These are phyloP conservation scores for Chrysodeixis includens DNA, from an alignment of 2,888 invertebrate genomes.

Conservation along the genomic window DNA sequence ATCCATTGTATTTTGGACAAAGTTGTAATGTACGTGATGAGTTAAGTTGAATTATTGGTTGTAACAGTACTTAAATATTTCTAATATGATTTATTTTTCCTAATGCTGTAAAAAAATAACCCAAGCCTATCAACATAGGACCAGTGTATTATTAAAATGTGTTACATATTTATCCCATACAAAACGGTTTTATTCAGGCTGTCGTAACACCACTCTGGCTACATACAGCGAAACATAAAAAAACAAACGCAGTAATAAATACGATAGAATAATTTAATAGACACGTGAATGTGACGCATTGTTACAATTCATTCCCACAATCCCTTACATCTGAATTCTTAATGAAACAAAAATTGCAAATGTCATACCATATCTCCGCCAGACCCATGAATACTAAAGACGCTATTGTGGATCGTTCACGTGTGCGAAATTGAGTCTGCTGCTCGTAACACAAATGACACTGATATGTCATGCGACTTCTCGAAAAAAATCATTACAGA, in stretches of 20 bases:
- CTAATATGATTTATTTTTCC: too few species aligned
- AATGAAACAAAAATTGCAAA: constrained; percentile 89
- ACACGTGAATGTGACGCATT: constrained; percentile 43
- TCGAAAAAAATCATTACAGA: constrained; percentile 58
- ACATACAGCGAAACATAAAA: constrained; percentile 4
- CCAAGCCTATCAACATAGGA: background rate
- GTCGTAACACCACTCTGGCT: too few species aligned
- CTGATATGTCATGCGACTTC: constrained; percentile 77
- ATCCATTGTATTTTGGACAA: background rate
- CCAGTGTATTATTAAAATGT: background rate
- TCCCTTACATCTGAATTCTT: constrained; percentile 86
- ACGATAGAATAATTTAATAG: constrained; percentile 19
- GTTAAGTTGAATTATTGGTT: constrained; percentile 7
- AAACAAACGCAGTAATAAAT: constrained; percentile 31
- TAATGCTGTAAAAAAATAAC: too few species aligned
- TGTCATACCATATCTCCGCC: constrained; percentile 82
- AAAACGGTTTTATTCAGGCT: too few species aligned
- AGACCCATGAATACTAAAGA: constrained; percentile 88
- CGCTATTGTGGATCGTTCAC: constrained; percentile 84
- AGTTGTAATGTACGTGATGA: constrained; percentile 11
- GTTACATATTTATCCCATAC: too few species aligned
- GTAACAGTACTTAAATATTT: too few species aligned
- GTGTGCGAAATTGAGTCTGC: constrained; percentile 81
- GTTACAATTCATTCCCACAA: constrained; percentile 80
- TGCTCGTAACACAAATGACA: constrained; percentile 79